These are phyloP conservation scores for Metridium senile DNA, from an alignment of 92 coral and sea anemone species.

Conservation along the genomic window DNA sequence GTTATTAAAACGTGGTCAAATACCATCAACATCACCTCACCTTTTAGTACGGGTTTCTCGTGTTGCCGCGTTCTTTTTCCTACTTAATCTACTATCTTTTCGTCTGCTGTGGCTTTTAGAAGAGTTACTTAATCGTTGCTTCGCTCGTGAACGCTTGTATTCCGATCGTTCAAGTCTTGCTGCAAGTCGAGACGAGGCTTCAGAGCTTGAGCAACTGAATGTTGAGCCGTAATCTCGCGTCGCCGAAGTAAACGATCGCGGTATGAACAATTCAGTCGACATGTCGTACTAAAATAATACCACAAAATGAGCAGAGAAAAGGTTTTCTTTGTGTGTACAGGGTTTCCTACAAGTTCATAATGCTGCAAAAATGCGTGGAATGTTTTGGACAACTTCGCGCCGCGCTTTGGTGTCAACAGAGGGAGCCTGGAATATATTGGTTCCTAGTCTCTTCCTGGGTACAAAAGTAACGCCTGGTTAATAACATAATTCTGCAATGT, in stretches of 20 bases:
- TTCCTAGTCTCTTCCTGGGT: constrained; percentile 6
- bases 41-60: constrained; percentile 30
- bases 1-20: constrained; percentile 1
- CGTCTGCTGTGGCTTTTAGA: constrained; percentile 45
- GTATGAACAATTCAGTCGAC: constrained; percentile 72
- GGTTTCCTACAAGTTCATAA: constrained; percentile 2
- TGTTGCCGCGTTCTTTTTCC: constrained; percentile 39
- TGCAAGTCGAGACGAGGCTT: constrained; percentile 90
- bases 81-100: constrained; percentile 24
- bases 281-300: constrained; percentile 42
- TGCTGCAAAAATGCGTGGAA: constrained; percentile 49
- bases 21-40: background rate
- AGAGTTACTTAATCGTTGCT: constrained; percentile 69
- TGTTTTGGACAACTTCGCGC: constrained; percentile 37
- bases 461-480: constrained; percentile 34
- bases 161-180: constrained; percentile 96
- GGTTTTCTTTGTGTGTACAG: background rate
- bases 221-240: constrained; percentile 70
- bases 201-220: constrained; percentile 72
- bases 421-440: constrained; percentile 22
- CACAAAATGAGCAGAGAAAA: background rate
- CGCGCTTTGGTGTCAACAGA: constrained; percentile 21
- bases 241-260: constrained; percentile 62
- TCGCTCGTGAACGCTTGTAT: constrained; percentile 91
- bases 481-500: background rate